Evolutionary conservation across 2,113 vertebrate genomes (phyloP).

Genomic region (Burhinus bistriatus): DNA sequence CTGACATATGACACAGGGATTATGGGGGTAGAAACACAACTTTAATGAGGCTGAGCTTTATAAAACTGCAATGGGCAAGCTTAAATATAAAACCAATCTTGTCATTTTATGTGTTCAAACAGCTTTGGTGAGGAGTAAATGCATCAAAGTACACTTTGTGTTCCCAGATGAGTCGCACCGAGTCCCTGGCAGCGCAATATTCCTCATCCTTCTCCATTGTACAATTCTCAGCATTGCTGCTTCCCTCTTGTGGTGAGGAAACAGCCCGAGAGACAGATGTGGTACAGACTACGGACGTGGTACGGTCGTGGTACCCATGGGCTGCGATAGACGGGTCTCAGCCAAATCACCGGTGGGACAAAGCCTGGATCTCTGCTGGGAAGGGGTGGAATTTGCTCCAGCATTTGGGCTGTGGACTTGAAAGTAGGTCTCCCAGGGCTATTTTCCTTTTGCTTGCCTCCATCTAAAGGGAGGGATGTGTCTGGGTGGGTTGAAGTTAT

Average conservation of each 20-base stretch:
- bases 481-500: neutral
- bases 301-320: neutral
- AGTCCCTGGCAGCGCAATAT: neutral
- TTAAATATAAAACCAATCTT: neutral
- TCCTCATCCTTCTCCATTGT: neutral
- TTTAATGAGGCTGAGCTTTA: neutral
- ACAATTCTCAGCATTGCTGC: neutral
- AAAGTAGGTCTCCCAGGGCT: neutral
- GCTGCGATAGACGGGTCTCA: neutral
- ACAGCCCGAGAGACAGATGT: neutral
- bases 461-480: neutral
- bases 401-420: neutral
- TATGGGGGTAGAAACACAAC: neutral
- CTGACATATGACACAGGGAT: neutral
- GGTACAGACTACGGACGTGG: neutral
- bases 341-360: neutral
- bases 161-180: neutral
- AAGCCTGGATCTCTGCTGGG: neutral
- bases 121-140: neutral
- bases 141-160: neutral
- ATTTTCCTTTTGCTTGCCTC: neutral
- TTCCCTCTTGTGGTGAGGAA: slow-evolving; percentile 17
- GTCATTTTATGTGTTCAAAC: neutral
- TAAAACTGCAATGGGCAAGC: neutral
- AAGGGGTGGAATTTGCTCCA: neutral